Base-by-base conservation (phyloP, 2,113 vertebrate genomes). In the Myrmecobius fasciatus region DNA sequence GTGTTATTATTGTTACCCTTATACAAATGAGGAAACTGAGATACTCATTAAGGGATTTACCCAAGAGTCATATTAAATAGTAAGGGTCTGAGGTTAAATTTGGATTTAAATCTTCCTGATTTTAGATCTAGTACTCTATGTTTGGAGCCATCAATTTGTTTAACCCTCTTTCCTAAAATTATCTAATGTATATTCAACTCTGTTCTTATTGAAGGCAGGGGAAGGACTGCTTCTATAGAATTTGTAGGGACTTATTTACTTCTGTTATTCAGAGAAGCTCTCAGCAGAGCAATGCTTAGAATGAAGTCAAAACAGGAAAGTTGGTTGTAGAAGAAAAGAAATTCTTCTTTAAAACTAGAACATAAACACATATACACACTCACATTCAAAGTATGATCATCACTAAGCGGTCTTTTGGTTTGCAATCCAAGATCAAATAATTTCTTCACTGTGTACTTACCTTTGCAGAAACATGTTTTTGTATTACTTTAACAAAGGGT, bases 271-370 rank as follows among this genome's bases (percentile, higher is more conserved):
- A 83, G 17, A n/a, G 67, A 43, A 83, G 20, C 20, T 17, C 67
- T 60, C 49, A 52, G 47, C 43, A 92, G 53, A 46, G 7, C 25
- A 43, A 43, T 89, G 36, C 22, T 28, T 0, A 53, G 14, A 31
- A 46, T 51, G 49, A 48, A 91, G 4, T 25, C 1, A 3, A 31
- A 49, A 36, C 43, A 91, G 9, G 89, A 36, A 89, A 26, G 46
- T 0, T 3, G 0, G 9, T 51, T 4, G 9, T 5, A 6, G 4
- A 20, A 91, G 49, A 54, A 22, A 25, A 53, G 25, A 1, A n/a
- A 83, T 83, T 83, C 14, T 83, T 83, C 67, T 83, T n/a, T 8
- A 83, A n/a, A 83, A 43, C 67, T 83, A 24, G 36, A 36, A n/a
- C n/a, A 83, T 28, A 83, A 3, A 83, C 20, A 75, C 17, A 75